Conservation (phyloP, 2,113 vertebrate genomes). For the Eurypyga helias region DNA sequence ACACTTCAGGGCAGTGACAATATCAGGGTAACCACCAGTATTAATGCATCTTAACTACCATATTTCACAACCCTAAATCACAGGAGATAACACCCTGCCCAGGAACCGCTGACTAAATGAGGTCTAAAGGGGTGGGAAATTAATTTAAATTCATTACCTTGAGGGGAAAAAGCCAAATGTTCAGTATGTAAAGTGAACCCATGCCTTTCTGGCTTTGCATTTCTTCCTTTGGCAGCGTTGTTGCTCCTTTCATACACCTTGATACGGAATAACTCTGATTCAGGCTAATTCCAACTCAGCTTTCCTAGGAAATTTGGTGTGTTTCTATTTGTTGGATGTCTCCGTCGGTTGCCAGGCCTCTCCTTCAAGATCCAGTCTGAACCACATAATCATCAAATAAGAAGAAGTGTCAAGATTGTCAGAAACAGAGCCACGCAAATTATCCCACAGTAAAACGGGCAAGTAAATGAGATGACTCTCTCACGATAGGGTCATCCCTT, state of each 20-base stretch:
- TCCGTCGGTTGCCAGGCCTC: not conserved
- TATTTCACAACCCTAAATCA: not conserved
- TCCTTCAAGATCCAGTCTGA: not conserved
- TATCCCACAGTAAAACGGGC: not conserved
- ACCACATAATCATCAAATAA: not conserved
- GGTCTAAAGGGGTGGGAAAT: not conserved
- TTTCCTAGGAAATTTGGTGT: not conserved
- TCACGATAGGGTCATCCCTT: not conserved
- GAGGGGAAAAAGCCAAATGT: not conserved
- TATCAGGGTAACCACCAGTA: not conserved
- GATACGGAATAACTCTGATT: not conserved
- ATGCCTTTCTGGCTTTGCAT: not conserved
- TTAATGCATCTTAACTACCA: not conserved
- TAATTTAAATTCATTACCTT: not conserved
- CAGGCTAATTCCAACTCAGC: not conserved
- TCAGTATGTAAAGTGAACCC: not conserved
- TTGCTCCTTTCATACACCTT: not conserved
- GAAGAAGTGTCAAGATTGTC: not conserved
- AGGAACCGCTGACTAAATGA: not conserved
- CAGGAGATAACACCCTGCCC: not conserved
- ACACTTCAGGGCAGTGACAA: not conserved
- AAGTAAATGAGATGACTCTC: not conserved
- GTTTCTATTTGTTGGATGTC: not conserved
- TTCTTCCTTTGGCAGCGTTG: not conserved
- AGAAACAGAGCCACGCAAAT: not conserved